Evolutionary conservation across 2,113 vertebrate genomes (phyloP).

Genomic region (Zapus hudsonius): DNA sequence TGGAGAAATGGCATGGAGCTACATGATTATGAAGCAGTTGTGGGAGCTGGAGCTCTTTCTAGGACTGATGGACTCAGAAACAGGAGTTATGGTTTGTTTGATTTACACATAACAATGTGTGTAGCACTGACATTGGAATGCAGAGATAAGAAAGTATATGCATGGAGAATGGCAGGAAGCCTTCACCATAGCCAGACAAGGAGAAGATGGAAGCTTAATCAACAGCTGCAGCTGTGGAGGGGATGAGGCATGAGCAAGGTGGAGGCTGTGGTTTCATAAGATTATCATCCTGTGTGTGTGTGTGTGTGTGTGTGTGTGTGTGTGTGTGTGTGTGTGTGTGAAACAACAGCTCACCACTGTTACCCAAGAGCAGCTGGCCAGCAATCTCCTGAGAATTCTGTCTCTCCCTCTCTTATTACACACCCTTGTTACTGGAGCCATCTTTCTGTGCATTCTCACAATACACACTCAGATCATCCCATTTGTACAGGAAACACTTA

Average conservation of each 20-base stretch:
- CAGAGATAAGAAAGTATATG: not conserved
- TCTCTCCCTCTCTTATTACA: too few species aligned
- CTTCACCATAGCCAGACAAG: not conserved
- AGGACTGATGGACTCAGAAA: not conserved
- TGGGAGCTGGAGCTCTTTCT: not conserved
- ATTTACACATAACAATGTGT: not conserved
- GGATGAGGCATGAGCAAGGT: not conserved
- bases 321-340: too few species aligned
- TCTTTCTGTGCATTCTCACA: too few species aligned
- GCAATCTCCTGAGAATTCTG: too few species aligned
- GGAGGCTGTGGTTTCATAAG: not conserved
- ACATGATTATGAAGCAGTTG: not conserved
- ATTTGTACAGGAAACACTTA: too few species aligned
- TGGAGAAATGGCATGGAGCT: not conserved
- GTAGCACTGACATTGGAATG: not conserved
- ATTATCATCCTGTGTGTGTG: too few species aligned
- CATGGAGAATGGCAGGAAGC: not conserved
- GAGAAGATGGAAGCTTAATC: not conserved
- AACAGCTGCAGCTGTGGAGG: not conserved
- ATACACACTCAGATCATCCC: too few species aligned
- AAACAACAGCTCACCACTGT: too few species aligned
- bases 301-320: too few species aligned
- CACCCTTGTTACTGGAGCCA: too few species aligned
- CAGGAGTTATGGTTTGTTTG: not conserved
- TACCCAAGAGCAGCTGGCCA: too few species aligned